Base-by-base conservation (phyloP, 2,797 vertebrate genomes). In the Sebastes trivittatus region DNA sequence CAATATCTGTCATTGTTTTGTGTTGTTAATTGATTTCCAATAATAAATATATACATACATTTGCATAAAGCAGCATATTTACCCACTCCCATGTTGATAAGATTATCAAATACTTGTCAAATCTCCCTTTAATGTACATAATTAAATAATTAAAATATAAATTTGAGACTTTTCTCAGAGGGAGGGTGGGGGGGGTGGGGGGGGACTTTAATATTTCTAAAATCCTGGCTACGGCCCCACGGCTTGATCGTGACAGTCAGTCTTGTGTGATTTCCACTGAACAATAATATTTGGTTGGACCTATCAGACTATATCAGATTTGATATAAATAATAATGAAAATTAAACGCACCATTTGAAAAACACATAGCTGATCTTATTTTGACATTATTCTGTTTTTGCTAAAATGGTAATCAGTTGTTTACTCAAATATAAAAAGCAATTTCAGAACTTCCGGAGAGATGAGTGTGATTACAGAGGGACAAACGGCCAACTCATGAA, bases 341-440 rank as follows among this genome's bases (percentile, higher is more conserved):
- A 49, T 20, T 3, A 20, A 49, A 49, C 36, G 23, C 49, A 18
- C 52, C 6, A 32, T 38, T n/a, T 74, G 30, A 54, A 59, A 70
- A 34, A 27, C 18, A 34, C 34, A 16, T 0, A 34, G 11, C 27
- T 49, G 34, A n/a, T 56, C 30, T 58, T 27, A 58, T 71, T 61
- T 52, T 11, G 2, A 29, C 61, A n/a, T 38, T 18, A 38, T 38
- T 36, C 27, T 11, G n/a, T 38, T 63, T 61, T 60, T 20, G 29
- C 29, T 46, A 23, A 6, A 63, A 58, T 59, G 32, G 23, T 70
- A 49, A 74, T 77, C 13, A 23, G 29, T 67, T 78, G 49, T 82
- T 82, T 82, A n/a, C 22, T 30, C 34, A 56, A 27, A 78, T 61
- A 29, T 59, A 58, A 68, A 72, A 66, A 72, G 55, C 32, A 46